phyloP scores from a whole-genome alignment of 2,113 vertebrate genomes.

The Campylorhamphus procurvoides region DNA sequence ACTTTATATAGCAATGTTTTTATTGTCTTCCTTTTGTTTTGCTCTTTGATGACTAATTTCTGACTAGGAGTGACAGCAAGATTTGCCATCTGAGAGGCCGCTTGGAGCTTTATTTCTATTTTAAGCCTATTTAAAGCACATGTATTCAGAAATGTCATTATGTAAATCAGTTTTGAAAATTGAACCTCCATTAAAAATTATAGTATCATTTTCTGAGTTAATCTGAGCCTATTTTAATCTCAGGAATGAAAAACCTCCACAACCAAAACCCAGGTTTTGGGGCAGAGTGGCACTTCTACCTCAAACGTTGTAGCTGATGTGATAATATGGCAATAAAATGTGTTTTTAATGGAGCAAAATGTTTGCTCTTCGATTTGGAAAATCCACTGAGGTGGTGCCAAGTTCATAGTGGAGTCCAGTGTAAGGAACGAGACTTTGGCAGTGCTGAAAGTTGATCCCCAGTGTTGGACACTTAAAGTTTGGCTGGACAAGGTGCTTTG shows the following conservation, averaged over 20 bases:
- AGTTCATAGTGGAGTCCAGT: background rate
- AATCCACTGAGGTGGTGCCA: background rate
- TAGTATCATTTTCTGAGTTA: constrained; percentile 42
- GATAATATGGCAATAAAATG: background rate
- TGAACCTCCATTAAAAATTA: constrained; percentile 44
- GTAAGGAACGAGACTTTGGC: background rate
- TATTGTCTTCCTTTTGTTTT: constrained; percentile 62
- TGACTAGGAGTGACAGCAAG: background rate
- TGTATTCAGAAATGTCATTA: constrained; percentile 36
- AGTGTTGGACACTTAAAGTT: background rate
- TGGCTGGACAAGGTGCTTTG: background rate
- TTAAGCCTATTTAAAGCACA: constrained; percentile 44
- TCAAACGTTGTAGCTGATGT: background rate
- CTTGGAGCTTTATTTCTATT: constrained; percentile 43
- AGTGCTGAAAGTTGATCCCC: background rate
- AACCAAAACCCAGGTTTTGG: background rate
- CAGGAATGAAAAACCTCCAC: background rate
- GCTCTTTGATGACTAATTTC: constrained; percentile 24
- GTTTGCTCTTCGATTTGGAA: background rate
- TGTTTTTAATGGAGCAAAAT: background rate
- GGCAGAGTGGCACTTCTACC: background rate
- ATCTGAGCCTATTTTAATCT: constrained; percentile 47
- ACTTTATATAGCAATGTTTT: constrained; percentile 52
- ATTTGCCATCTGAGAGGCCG: constrained; percentile 1
- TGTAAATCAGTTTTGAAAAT: constrained; percentile 53